A percentile compares a stretch with the other conserved stretches of the same genome.
Conservation (phyloP, 2,888 invertebrate species). For the Meteorus colon region DNA sequence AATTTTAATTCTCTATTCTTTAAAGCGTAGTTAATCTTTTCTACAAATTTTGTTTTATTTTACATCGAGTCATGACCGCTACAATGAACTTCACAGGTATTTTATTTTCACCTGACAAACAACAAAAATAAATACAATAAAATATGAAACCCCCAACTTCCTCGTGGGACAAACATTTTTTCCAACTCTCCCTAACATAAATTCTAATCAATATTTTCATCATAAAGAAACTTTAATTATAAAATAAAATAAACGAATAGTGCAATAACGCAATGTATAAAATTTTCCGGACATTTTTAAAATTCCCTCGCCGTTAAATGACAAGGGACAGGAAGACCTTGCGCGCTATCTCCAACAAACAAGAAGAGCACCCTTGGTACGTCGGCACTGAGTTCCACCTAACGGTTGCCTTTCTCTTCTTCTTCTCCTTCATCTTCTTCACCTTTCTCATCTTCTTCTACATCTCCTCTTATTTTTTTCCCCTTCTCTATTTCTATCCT, state of each 20-base stretch:
- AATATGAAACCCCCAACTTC: too few relatives aligned
- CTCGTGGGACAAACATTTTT: too few relatives aligned
- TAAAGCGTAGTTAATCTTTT: too few relatives aligned
- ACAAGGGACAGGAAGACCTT: constrained; percentile 23
- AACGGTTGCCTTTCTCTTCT: constrained; percentile 12
- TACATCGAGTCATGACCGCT: too few relatives aligned
- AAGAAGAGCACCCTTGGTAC: constrained; percentile 25
- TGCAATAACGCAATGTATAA: constrained; percentile 3
- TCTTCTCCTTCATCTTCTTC: background rate
- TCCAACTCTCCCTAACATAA: too few relatives aligned
- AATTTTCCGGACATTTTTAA: constrained; percentile 5
- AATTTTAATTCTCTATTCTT: too few relatives aligned
- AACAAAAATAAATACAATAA: too few relatives aligned
- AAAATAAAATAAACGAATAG: constrained; percentile 10
- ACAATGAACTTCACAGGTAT: too few relatives aligned
- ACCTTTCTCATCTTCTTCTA: background rate
- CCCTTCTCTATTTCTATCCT: background rate
- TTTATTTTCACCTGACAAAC: too few relatives aligned
- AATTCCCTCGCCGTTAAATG: constrained; percentile 24
- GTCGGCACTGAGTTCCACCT: constrained; percentile 28
- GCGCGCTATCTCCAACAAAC: constrained; percentile 18
- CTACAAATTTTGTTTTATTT: too few relatives aligned
- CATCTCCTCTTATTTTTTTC: background rate
- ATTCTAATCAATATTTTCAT: background rate
- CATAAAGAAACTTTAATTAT: background rate